These are phyloP conservation scores for Decapterus maruadsi DNA, from an alignment of 2,797 vertebrate species.

Conservation along the genomic window DNA sequence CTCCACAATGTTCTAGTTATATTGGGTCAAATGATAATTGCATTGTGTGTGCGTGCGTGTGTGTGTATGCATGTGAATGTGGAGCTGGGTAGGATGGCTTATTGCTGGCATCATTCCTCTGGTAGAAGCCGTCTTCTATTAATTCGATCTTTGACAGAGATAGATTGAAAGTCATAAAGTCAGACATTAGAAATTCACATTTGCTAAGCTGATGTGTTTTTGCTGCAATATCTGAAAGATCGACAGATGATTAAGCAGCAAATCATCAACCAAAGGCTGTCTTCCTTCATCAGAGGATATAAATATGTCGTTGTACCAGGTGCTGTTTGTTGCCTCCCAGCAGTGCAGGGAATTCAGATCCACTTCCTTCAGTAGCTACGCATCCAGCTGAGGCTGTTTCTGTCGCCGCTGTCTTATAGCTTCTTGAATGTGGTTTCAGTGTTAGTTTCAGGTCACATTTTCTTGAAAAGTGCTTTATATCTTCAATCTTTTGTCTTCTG, in stretches of 20 bases:
- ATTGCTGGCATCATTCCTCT: constrained; percentile 31
- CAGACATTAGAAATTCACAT: constrained; percentile 31
- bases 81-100: constrained; percentile 6
- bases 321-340: constrained; percentile 60
- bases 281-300: constrained; percentile 16
- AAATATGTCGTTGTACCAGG: constrained; percentile 48
- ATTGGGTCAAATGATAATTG: not conserved
- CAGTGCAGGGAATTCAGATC: constrained; percentile 53
- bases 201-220: constrained; percentile 26
- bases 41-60: not conserved
- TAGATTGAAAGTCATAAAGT: constrained; percentile 41
- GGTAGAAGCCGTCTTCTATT: constrained; percentile 23
- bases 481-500: no score
- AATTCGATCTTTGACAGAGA: constrained; percentile 65
- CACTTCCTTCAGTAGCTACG: constrained; percentile 28
- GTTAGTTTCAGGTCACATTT: no score
- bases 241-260: constrained; percentile 14
- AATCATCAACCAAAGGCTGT: constrained; percentile 20
- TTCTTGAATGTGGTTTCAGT: no score
- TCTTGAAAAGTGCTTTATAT: constrained; percentile 9
- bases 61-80: not conserved
- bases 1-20: constrained; percentile 2
- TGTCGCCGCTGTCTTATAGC: constrained; percentile 39
- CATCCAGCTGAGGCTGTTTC: constrained; percentile 65
- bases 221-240: constrained; percentile 24